A percentile compares a stretch with the other conserved stretches of the same genome.
Conservation (phyloP, 1,140 invertebrate species). For the Drosophila yakuba region DNA sequence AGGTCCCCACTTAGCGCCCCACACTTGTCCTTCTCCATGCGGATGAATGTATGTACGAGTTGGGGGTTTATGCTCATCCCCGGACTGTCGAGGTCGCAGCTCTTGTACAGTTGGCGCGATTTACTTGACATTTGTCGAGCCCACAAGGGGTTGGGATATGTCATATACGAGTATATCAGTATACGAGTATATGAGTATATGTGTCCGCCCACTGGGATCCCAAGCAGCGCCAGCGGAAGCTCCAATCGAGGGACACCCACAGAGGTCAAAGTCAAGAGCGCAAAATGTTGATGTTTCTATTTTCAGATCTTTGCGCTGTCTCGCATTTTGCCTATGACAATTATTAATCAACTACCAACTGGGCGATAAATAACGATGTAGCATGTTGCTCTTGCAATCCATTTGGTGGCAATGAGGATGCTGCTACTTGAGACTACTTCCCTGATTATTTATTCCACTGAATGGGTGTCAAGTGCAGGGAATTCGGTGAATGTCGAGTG, state of each 20-base stretch:
- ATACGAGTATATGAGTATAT: too few relatives aligned
- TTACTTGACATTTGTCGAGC: conserved; percentile 71
- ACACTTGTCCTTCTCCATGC: conserved; percentile 17
- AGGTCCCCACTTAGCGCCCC: not conserved
- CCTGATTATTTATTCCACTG: conserved; percentile 9
- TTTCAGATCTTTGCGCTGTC: conserved; percentile 17
- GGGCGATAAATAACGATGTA: conserved; percentile 37
- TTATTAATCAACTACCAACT: conserved; percentile 67
- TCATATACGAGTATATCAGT: too few relatives aligned
- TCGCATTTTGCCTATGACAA: conserved; percentile 29
- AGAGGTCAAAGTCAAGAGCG: conserved; percentile 77
- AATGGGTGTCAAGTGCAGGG: conserved; percentile 47
- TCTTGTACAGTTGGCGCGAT: conserved; percentile 66
- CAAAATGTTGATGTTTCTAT: conserved; percentile 32
- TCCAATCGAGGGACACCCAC: conserved; percentile 50
- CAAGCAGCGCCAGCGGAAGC: conserved; percentile 49
- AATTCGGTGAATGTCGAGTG: conserved; percentile 10
- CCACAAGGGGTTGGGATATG: conserved; percentile 20
- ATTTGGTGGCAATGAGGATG: conserved; percentile 56
- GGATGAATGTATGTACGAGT: too few relatives aligned
- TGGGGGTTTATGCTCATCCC: not conserved
- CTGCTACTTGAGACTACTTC: conserved; percentile 54
- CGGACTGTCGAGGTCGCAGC: conserved; percentile 51
- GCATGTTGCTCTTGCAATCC: conserved; percentile 24
- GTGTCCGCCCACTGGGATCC: conserved; percentile 10